A percentile compares a stretch with the other conserved stretches of the same genome.
Evolutionary conservation across 2,888 invertebrate genomes (phyloP).

Genomic region (Drosophila helvetica): DNA sequence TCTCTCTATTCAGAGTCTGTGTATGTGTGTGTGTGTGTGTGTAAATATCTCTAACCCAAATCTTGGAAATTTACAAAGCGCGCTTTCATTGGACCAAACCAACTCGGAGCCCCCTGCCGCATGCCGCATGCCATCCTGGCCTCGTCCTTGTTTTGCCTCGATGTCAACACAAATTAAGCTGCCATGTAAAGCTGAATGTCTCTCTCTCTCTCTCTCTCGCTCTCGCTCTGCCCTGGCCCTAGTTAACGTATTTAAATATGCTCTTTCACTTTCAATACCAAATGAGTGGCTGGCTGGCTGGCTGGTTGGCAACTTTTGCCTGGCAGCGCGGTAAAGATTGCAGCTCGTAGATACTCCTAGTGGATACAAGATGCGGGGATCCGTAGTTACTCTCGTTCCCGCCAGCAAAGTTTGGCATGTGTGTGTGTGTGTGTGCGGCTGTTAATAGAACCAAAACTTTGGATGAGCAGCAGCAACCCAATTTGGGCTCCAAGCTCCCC

Average conservation of each 20-base stretch:
- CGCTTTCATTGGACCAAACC: constrained; percentile 45
- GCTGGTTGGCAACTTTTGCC: constrained; percentile 64
- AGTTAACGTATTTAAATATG: constrained; percentile 72
- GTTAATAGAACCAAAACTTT: constrained; percentile 53
- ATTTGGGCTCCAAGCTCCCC: constrained; percentile 25
- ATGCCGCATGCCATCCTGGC: not conserved
- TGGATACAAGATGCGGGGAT: constrained; percentile 1
- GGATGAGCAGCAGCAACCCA: constrained; percentile 40
- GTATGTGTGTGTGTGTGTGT: constrained; percentile 36
- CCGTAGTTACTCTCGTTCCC: constrained; percentile 40
- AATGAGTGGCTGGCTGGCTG: constrained; percentile 62
- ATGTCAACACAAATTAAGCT: constrained; percentile 74
- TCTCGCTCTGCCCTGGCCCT: not conserved
- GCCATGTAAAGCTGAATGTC: constrained; percentile 61
- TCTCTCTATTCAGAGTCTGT: constrained; percentile 3
- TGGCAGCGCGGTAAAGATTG: constrained; percentile 67
- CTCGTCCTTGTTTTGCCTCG: constrained; percentile 41
- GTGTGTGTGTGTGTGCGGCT: constrained; percentile 7
- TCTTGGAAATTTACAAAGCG: constrained; percentile 75
- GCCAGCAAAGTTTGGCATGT: constrained; percentile 40
- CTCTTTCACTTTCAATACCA: constrained; percentile 79
- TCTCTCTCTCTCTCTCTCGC: not conserved
- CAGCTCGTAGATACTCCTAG: constrained; percentile 62
- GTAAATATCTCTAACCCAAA: constrained; percentile 73
- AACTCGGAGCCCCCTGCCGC: not conserved